phyloP scores from a whole-genome alignment of 2,888 invertebrate species.

The Cantharis nigra region DNA sequence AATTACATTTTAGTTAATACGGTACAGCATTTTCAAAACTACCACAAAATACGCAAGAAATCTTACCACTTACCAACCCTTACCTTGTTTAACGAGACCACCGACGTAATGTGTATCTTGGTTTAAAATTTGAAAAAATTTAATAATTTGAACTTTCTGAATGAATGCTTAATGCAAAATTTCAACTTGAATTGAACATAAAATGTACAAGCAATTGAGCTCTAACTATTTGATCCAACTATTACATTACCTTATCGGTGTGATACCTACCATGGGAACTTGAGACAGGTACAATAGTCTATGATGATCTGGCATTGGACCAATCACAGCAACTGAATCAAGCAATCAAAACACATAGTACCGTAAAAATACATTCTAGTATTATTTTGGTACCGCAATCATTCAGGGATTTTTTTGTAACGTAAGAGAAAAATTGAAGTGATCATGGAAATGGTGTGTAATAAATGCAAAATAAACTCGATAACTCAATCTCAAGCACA shows the following conservation, averaged over 20 bases:
- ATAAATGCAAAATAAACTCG: background rate
- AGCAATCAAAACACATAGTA: constrained; percentile 39
- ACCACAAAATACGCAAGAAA: background rate
- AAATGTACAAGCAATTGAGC: background rate
- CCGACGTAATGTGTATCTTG: background rate
- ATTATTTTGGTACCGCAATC: constrained; percentile 27
- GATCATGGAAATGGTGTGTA: background rate
- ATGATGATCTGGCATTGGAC: constrained; percentile 63
- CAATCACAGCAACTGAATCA: constrained; percentile 59
- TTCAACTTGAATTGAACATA: background rate
- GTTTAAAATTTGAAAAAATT: background rate
- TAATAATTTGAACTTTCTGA: background rate
- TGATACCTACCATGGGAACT: constrained; percentile 60
- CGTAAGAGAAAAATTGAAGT: background rate
- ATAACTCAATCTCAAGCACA: background rate
- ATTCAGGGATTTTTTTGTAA: constrained; percentile 26
- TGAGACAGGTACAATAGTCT: constrained; percentile 63
- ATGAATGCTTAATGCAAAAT: background rate
- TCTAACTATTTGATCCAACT: background rate
- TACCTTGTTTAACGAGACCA: background rate
- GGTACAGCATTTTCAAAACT: background rate
- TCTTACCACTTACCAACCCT: background rate
- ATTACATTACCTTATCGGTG: constrained; percentile 46
- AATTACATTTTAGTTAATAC: background rate
- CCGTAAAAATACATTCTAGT: constrained; percentile 32